Conservation (phyloP, 2,888 invertebrate genomes). For the Chironomus tentans region DNA sequence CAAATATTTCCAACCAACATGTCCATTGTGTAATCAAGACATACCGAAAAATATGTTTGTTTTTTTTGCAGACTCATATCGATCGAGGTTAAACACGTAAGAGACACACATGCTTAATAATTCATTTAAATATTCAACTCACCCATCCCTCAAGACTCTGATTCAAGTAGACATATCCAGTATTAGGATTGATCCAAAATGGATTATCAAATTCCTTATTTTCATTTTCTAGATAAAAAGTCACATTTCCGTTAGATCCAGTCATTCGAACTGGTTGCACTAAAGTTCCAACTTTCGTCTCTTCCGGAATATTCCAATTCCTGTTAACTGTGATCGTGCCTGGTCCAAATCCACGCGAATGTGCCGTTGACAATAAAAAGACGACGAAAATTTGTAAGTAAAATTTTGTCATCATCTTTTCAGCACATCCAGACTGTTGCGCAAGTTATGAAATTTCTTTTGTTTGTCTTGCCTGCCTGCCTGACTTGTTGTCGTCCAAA, state of each 20-base stretch:
- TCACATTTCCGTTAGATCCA: conserved; percentile 51
- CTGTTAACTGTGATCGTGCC: conserved; percentile 60
- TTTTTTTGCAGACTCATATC: too few species aligned
- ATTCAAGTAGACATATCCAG: conserved; percentile 70
- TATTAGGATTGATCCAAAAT: conserved; percentile 63
- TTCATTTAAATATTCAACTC: conserved; percentile 36
- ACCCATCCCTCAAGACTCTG: conserved; percentile 69
- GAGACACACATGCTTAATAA: neutral
- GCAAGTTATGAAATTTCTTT: conserved; percentile 9
- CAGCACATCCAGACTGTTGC: neutral
- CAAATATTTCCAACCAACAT: too few species aligned
- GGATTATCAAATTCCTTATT: conserved; percentile 50
- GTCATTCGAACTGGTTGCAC: conserved; percentile 62
- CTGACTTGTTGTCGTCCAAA: neutral
- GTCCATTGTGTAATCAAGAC: too few species aligned
- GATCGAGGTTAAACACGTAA: too few species aligned
- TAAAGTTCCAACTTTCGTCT: conserved; percentile 60
- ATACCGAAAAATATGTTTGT: too few species aligned
- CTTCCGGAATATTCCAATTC: conserved; percentile 65
- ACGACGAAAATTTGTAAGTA: neutral
- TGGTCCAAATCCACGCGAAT: conserved; percentile 39
- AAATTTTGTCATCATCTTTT: neutral
- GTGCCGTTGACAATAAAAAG: neutral
- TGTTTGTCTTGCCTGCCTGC: neutral
- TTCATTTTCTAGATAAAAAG: conserved; percentile 54